Base-by-base conservation (phyloP, 2,113 vertebrate species). In the Terrapene triunguis region DNA sequence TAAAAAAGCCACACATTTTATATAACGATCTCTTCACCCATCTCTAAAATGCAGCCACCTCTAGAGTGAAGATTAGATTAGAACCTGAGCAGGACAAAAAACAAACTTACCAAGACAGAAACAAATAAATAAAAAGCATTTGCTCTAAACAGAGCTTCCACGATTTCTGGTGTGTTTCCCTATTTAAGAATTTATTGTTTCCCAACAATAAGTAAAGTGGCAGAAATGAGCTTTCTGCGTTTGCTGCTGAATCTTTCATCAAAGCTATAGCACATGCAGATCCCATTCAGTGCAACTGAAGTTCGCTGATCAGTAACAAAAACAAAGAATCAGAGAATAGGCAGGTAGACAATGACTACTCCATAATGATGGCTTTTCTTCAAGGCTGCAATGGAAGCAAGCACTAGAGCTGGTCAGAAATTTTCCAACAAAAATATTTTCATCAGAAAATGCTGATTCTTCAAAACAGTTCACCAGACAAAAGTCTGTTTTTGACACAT, bases 231-330 rank as follows among this genome's bases (percentile, higher is more conserved):
- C 8, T 65, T 35, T 35, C 12, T 69, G 35, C 8, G 3, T 69
- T 69, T 69, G 62, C 62, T 19, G 14, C 35, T 69, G 32, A 69
- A 69, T 8, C 29, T 35, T 69, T 69, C 16, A 69, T n/a, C 19
- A 14, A 69, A n/a, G 62, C 62, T 69, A n/a, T 5, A 69, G 59
- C 59, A 69, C 35, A n/a, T n/a, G 7, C 14, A n/a, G 32, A 69
- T 17, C 35, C 32, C 62, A n/a, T 16, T 69, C 35, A 69, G 12
- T n/a, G 62, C 62, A 69, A 62, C 29, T 62, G 59, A 32, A 92
- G 17, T 42, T 19, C 25, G n/a, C 22, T 2, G 13, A 54, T 21
- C 74, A 81, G 16, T 57, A 44, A 84, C 80, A 48, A 0, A 0
- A 32, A 48, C 48, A 44, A 1, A 80, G 47, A 38, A 44, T 44